These are phyloP conservation scores for Taphrorychus bicolor DNA, from an alignment of 2,888 invertebrate genomes.

Conservation along the genomic window DNA sequence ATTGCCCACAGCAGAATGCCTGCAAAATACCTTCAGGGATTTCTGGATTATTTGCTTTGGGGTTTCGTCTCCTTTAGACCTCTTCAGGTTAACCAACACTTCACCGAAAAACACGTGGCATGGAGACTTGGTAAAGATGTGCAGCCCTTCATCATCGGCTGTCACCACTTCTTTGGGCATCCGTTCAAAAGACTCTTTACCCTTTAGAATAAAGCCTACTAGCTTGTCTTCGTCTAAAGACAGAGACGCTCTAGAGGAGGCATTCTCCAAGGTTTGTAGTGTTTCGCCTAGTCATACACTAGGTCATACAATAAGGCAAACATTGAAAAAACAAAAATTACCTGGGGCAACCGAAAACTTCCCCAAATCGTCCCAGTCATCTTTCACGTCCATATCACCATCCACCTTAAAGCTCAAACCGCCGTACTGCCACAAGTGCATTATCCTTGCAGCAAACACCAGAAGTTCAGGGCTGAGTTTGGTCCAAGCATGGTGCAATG, in stretches of 20 bases:
- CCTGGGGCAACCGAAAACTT: slow-evolving; percentile 25
- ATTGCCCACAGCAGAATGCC: slow-evolving; percentile 48
- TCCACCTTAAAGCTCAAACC: slow-evolving; percentile 59
- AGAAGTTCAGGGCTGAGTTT: slow-evolving; percentile 59
- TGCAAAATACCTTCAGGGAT: slow-evolving; percentile 54
- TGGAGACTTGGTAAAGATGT: slow-evolving; percentile 57
- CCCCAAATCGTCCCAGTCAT: background rate
- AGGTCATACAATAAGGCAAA: background rate
- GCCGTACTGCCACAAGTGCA: slow-evolving; percentile 65
- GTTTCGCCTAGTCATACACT: background rate
- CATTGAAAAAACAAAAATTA: background rate
- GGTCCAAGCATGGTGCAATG: slow-evolving; percentile 62
- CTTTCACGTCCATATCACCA: background rate
- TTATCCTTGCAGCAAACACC: slow-evolving; percentile 63
- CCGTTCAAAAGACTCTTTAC: slow-evolving; percentile 43
- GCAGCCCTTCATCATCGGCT: slow-evolving; percentile 56
- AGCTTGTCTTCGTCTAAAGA: slow-evolving; percentile 25
- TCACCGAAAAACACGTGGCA: slow-evolving; percentile 60
- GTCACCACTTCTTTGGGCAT: slow-evolving; percentile 53
- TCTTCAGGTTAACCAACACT: slow-evolving; percentile 51
- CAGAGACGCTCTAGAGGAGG: background rate
- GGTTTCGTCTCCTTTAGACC: slow-evolving; percentile 43
- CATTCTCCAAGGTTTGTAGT: background rate
- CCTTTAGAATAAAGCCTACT: slow-evolving; percentile 41
- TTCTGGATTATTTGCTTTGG: slow-evolving; percentile 47